These are phyloP conservation scores for Hydrochoerus hydrochaeris DNA, from an alignment of 2,113 vertebrate genomes.

Conservation along the genomic window DNA sequence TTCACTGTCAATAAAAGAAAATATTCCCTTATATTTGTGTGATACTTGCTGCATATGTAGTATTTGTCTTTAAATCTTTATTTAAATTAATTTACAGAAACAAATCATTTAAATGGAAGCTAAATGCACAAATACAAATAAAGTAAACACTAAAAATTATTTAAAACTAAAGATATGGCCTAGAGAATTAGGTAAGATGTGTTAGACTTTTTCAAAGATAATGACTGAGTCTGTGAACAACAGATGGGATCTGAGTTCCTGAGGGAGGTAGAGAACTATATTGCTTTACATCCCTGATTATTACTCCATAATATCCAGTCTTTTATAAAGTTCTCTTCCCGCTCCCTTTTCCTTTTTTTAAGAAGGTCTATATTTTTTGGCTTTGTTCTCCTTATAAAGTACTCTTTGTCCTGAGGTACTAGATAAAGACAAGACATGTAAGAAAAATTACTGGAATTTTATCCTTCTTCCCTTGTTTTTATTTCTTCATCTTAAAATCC, in stretches of 20 bases:
- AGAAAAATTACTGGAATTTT: slow-evolving; percentile 64
- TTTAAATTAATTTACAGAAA: slow-evolving; percentile 47
- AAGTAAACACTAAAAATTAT: slow-evolving; percentile 11
- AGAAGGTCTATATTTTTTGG: background rate
- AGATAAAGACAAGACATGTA: slow-evolving; percentile 52
- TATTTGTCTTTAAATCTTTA: slow-evolving; percentile 52
- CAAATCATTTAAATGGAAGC: slow-evolving; percentile 36
- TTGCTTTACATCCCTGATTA: slow-evolving; percentile 50
- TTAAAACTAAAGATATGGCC: slow-evolving; percentile 45
- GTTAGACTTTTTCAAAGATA: slow-evolving; percentile 50
- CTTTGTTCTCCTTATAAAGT: slow-evolving; percentile 55
- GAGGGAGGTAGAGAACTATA: slow-evolving; percentile 44
- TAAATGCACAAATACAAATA: slow-evolving; percentile 36
- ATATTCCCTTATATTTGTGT: slow-evolving; percentile 32
- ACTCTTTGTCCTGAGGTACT: slow-evolving; percentile 30
- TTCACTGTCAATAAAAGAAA: too few relatives aligned
- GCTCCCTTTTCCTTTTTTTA: background rate
- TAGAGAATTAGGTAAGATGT: slow-evolving; percentile 44
- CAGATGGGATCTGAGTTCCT: slow-evolving; percentile 16
- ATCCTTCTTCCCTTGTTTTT: slow-evolving; percentile 49
- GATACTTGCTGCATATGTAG: background rate
- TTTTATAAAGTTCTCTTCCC: slow-evolving; percentile 53
- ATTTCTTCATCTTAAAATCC: slow-evolving; percentile 26
- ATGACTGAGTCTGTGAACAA: slow-evolving; percentile 15
- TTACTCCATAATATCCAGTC: slow-evolving; percentile 28